Base-by-base conservation (phyloP, 1,140 invertebrate species). In the Sinella curviseta region DNA sequence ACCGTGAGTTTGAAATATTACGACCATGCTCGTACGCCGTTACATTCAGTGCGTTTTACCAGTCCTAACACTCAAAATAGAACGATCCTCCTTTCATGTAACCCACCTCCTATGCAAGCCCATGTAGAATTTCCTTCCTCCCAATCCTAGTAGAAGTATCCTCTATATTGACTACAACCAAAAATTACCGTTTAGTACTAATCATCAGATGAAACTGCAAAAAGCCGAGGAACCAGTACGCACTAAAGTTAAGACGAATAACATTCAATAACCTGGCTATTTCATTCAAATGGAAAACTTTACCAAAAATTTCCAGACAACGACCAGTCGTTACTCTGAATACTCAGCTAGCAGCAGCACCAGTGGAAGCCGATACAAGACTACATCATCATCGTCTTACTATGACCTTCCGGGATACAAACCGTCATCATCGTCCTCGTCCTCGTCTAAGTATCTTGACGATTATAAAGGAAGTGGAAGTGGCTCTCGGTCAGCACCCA, bases 281-380 rank as follows among this genome's bases (percentile, higher is more conserved):
- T 70, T 70, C 65, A 70, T 70, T 79, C 34, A 75, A 75, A 75
- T 79, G 78, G 78, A 75, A 76, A 79, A 75, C 74, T 75, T 74
- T 79, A 74, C 78, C 73, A 39, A 79, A 79, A 74, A 31, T 79
- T 79, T 79, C 78, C 78, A 79, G 78, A 79, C 78, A 76, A 74
- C 78, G 48, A 24, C 78, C 26, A 70, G 1, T 31, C 65, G 65
- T 33, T 70, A 70, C 30, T 12, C 57, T 14, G 65, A 70, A 31
- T 70, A 70, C 65, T 33, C 65, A 70, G 30, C 65, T 14, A 70
- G 65, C 65, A 70, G 55, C 54, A 55, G 39, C 28, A 16, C 17
- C 4, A 55, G 60, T 70, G 31, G 55, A 48, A 70, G 34, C n/a
- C 60, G 57, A 24, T 77, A 65, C 60, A 67, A 65, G 17, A 28